These are phyloP conservation scores for Oophaga pumilio DNA, from an alignment of 2,113 vertebrate genomes.

Conservation along the genomic window DNA sequence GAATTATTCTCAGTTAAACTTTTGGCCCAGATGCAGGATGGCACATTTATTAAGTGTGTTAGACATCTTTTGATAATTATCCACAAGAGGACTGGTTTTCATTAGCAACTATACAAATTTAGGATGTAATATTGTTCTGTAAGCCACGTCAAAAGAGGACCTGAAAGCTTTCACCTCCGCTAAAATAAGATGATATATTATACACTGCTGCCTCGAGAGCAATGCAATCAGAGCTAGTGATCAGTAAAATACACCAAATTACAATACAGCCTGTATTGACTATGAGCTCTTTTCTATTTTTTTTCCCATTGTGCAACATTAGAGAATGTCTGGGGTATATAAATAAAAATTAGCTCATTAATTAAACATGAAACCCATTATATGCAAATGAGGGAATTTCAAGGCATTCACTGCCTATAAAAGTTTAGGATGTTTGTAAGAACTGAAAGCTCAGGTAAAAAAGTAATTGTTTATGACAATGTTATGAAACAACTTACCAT, in stretches of 20 bases:
- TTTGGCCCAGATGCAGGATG: too few species aligned
- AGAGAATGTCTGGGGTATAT: not conserved
- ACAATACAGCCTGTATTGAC: not conserved
- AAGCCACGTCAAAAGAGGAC: not conserved
- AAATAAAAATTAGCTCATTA: not conserved
- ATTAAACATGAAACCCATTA: not conserved
- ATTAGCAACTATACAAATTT: slow-evolving; percentile 48
- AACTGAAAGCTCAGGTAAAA: too few species aligned
- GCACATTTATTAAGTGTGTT: too few species aligned
- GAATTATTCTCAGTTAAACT: too few species aligned
- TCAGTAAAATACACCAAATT: not conserved
- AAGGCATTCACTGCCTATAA: too few species aligned
- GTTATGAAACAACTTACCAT: too few species aligned
- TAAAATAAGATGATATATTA: too few species aligned
- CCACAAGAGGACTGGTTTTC: too few species aligned
- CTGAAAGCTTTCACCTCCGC: not conserved
- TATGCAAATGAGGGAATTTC: not conserved
- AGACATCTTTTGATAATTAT: too few species aligned
- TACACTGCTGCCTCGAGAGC: not conserved
- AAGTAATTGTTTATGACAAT: too few species aligned
- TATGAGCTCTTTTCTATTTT: not conserved
- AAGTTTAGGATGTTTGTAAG: not conserved
- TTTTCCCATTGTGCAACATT: not conserved
- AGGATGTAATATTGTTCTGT: not conserved
- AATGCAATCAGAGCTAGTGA: not conserved